Conservation (phyloP, 2,797 vertebrate genomes). For the Sebastes taczanowskii region DNA sequence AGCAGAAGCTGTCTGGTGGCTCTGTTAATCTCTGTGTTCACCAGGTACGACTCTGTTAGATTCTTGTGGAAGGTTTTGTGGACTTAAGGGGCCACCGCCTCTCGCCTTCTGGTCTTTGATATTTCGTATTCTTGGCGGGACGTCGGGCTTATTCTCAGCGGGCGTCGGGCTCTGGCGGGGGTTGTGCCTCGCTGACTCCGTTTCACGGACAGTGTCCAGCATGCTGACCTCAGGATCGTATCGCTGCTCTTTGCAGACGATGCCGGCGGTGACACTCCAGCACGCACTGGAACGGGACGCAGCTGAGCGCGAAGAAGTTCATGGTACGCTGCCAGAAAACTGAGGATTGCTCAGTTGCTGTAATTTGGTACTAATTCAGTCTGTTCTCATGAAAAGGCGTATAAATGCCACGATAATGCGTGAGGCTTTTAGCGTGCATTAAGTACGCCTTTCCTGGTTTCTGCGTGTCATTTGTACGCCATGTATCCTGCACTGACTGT, state of each 20-base stretch:
- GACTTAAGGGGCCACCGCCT: neutral
- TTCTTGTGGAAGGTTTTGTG: neutral
- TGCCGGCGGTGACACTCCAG: neutral
- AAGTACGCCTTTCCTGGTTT: too few species aligned
- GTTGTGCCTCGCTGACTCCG: neutral
- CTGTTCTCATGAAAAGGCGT: neutral
- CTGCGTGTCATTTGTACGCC: too few species aligned
- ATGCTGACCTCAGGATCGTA: neutral
- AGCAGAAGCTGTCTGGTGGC: neutral
- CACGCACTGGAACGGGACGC: neutral
- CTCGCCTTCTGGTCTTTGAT: neutral
- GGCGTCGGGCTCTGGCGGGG: neutral
- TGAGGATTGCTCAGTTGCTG: neutral
- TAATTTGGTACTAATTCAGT: neutral
- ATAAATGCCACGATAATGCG: too few species aligned
- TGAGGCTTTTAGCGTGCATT: too few species aligned
- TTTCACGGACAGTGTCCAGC: neutral
- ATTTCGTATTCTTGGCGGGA: neutral
- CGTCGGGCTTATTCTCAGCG: neutral
- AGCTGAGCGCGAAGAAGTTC: neutral
- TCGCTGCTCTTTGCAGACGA: neutral
- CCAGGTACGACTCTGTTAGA: neutral
- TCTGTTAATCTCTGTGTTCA: conserved; percentile 10
- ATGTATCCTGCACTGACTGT: too few species aligned
- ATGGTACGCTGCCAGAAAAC: neutral